Conservation (phyloP, 2,888 invertebrate genomes). For the Mesopsocus fuscifrons region DNA sequence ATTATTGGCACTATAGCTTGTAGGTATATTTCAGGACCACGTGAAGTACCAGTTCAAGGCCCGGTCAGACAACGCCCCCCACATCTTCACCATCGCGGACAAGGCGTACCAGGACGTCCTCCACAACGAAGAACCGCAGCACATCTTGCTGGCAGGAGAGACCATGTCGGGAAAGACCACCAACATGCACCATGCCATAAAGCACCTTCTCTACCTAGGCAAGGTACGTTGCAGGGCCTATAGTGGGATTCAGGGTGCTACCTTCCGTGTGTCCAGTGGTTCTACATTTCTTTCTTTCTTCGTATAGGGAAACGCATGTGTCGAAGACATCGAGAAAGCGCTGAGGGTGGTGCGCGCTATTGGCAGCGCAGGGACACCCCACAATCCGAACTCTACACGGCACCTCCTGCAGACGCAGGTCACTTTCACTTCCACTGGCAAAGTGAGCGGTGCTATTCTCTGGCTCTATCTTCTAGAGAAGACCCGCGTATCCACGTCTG, state of each 20-base stretch:
- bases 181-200: conserved; percentile 55
- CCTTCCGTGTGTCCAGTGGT: too few relatives aligned
- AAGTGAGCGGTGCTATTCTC: conserved; percentile 74
- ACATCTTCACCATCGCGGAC: conserved; percentile 77
- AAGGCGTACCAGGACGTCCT: conserved; percentile 79
- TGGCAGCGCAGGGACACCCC: conserved; percentile 67
- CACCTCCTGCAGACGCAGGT: conserved; percentile 62
- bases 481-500: conserved; percentile 62
- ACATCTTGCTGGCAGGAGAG: conserved; percentile 77
- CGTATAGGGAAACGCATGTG: conserved; percentile 34
- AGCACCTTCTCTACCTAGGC: conserved; percentile 66
- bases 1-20: too few relatives aligned
- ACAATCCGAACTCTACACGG: conserved; percentile 72
- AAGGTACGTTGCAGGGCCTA: conserved; percentile 36
- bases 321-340: conserved; percentile 43
- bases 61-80: conserved; percentile 75
- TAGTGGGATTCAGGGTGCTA: too few relatives aligned
- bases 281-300: too few relatives aligned
- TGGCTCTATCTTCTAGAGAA: conserved; percentile 77
- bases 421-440: conserved; percentile 69
- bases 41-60: conserved; percentile 65
- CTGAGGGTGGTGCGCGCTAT: conserved; percentile 55
- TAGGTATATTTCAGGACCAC: conserved; percentile 46
- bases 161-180: conserved; percentile 83
- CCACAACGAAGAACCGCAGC: conserved; percentile 71